Base-by-base conservation (phyloP, 2,888 invertebrate genomes). In the Iphiclides podalirius region DNA sequence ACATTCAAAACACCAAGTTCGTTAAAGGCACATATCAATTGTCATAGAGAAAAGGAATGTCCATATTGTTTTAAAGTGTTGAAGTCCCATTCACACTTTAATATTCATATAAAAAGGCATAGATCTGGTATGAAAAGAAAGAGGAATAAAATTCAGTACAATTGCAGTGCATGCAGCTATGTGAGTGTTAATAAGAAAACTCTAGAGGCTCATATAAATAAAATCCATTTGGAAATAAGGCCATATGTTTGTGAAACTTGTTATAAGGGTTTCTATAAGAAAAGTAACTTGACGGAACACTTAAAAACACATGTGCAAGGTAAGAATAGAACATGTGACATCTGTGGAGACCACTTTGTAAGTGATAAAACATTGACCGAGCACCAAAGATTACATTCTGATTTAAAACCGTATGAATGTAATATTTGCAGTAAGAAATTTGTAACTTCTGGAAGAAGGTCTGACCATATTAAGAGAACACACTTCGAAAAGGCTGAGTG, bases 131-230 rank as follows among this genome's bases (percentile, higher is more conserved):
- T 54, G 1, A 69, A 55, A 52, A 55, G 53, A n/a, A 58, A 60
- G 45, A 48, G 58, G 2, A 59, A 35, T 4, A 56, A 52, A 13
- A 60, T 54, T 28, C 58, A 59, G 26, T 62, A 71, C 23, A 52
- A 45, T 9, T 81, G 81, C 45, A 55, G 57, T 31, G 17, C 56
- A 2, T 82, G 81, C 57, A 44, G 57, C 1, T 81, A 76, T 38
- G 60, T 49, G 44, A 73, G 69, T 14, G 12, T 66, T 0, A 72
- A 69, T 53, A 79, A 75, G 52, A 53, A 53, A 4, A 70, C 70
- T 7, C 53, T 81, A 6, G 66, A 77, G 46, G 77, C 74, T 0
- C 82, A 82, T 52, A 67, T 66, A 0, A 79, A 81, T 41, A 80
- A 75, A 56, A 52, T 54, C 0, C 81, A 82, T 58, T 61, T 79